Percentiles rank a stretch among this genome's conserved stretches.
Evolutionary conservation across 2,888 invertebrate genomes (phyloP).

Genomic region (Caenorhabditis becei): DNA sequence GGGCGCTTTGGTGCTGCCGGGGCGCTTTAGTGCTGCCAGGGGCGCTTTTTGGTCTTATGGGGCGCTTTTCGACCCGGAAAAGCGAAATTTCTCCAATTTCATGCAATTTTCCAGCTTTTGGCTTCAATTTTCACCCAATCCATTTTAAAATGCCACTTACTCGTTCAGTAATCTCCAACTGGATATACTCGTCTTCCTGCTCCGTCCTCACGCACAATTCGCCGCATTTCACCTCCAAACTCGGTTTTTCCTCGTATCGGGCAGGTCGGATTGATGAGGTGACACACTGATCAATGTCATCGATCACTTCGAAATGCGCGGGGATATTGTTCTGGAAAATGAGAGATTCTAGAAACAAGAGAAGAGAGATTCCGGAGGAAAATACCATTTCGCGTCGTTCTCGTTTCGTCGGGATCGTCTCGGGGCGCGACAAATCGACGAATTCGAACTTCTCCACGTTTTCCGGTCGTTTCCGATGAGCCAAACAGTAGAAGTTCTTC

Average conservation of each 20-base stretch:
- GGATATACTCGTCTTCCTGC: constrained; percentile 8
- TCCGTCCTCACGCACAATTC: constrained; percentile 38
- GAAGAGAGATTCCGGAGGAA: not conserved
- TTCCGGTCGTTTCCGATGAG: constrained; percentile 11
- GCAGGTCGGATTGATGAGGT: not conserved
- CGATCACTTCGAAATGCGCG: constrained; percentile 29
- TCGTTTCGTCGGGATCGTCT: constrained; percentile 1
- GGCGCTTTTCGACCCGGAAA: too few species aligned
- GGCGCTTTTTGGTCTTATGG: too few species aligned
- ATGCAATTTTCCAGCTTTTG: too few species aligned
- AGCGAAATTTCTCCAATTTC: too few species aligned
- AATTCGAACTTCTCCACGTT: constrained; percentile 44
- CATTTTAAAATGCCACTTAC: too few species aligned
- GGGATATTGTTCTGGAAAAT: constrained; percentile 18
- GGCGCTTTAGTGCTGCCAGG: too few species aligned
- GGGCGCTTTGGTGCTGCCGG: too few species aligned
- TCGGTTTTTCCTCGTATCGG: constrained; percentile 11
- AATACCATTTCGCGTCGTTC: not conserved
- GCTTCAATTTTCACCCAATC: too few species aligned
- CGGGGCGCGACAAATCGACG: constrained; percentile 30
- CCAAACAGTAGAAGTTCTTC: constrained; percentile 32
- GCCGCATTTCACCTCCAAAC: constrained; percentile 35
- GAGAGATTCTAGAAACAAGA: too few species aligned
- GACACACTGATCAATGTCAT: constrained; percentile 29
- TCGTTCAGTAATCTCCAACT: constrained; percentile 40